phyloP scores from a whole-genome alignment of 2,113 vertebrate genomes.

The Nanorana parkeri region DNA sequence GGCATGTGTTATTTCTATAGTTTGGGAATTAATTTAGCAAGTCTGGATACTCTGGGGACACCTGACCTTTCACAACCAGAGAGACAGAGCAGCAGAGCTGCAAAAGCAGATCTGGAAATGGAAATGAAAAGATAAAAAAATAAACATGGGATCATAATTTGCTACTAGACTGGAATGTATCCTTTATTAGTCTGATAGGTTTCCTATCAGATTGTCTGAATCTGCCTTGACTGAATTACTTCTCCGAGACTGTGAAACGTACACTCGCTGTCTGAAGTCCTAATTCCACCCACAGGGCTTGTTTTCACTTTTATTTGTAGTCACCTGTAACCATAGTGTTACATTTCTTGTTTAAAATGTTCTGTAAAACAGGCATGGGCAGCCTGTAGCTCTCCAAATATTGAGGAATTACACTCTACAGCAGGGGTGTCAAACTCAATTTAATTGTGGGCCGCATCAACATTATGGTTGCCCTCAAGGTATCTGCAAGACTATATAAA shows the following conservation, averaged over 20 bases:
- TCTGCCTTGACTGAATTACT: conserved; percentile 52
- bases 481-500: too few species aligned
- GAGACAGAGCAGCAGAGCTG: conserved; percentile 34
- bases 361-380: conserved; percentile 5
- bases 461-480: too few species aligned
- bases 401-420: neutral
- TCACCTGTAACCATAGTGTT: neutral
- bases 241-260: conserved; percentile 32
- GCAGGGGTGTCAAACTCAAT: too few species aligned
- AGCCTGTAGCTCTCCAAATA: conserved; percentile 2
- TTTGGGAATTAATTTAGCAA: conserved; percentile 20
- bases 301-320: conserved; percentile 14
- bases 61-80: conserved; percentile 47
- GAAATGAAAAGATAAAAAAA: conserved; percentile 46
- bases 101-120: conserved; percentile 44
- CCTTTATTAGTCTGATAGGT: conserved; percentile 48
- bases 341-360: conserved; percentile 17
- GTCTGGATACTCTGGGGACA: conserved; percentile 18
- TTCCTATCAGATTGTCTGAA: conserved; percentile 52
- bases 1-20: conserved; percentile 18
- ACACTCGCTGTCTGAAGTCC: conserved; percentile 3
- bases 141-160: conserved; percentile 48
- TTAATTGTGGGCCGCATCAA: too few species aligned
- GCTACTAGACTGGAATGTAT: conserved; percentile 51
- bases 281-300: conserved; percentile 27